These are phyloP conservation scores for Caenorhabditis remanei DNA, from an alignment of 1,140 invertebrate genomes.

Conservation along the genomic window DNA sequence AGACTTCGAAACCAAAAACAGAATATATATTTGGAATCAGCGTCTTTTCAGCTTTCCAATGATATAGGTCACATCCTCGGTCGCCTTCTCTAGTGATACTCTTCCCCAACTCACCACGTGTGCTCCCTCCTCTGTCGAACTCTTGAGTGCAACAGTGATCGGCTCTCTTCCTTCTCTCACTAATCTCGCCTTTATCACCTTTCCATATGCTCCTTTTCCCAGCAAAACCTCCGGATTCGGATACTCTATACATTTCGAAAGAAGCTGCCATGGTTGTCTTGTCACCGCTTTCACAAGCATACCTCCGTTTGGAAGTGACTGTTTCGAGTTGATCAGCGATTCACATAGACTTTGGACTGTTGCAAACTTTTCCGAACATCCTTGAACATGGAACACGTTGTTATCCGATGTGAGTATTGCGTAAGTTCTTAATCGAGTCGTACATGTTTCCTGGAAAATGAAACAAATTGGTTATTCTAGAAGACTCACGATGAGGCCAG, in stretches of 20 bases:
- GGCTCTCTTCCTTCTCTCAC: neutral
- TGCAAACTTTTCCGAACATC: neutral
- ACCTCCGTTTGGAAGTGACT: neutral
- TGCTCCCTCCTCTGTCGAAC: neutral
- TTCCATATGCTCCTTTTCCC: neutral
- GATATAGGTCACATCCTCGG: too few relatives aligned
- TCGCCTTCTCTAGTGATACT: too few relatives aligned
- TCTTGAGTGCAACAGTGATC: conserved; percentile 1
- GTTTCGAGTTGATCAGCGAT: neutral
- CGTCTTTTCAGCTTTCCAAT: too few relatives aligned
- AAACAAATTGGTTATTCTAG: too few relatives aligned
- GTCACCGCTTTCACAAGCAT: neutral
- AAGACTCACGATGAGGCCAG: too few relatives aligned
- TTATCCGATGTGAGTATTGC: neutral
- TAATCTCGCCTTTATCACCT: neutral
- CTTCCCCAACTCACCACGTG: neutral
- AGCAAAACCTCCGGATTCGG: neutral
- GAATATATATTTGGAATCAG: too few relatives aligned
- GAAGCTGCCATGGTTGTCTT: neutral
- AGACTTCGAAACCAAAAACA: too few relatives aligned
- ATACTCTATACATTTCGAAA: neutral
- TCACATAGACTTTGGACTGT: neutral
- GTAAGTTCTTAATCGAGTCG: neutral
- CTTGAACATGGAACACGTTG: neutral
- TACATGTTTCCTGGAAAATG: neutral